A percentile compares a stretch with the other conserved stretches of the same genome.
These are phyloP conservation scores for Apostichopus japonicus DNA, from an alignment of 35 echinoderm and acorn worm species.

Conservation along the genomic window DNA sequence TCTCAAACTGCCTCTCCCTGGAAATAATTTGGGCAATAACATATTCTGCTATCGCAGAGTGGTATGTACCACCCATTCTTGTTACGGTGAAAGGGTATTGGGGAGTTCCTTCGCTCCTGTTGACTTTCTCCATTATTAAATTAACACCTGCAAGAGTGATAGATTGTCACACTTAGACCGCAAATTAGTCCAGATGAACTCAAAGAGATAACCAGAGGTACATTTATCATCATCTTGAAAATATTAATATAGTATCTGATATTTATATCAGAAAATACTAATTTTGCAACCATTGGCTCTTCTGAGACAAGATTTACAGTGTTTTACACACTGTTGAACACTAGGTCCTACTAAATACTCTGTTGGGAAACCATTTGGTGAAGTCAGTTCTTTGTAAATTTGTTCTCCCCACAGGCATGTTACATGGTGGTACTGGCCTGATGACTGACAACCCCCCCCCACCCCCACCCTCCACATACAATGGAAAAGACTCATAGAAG, in stretches of 20 bases:
- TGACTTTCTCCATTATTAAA: not conserved
- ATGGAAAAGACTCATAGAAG: not conserved
- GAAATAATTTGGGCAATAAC: conserved; percentile 35
- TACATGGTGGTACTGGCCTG: no score
- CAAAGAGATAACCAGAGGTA: not conserved
- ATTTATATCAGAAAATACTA: not conserved
- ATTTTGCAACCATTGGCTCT: not conserved
- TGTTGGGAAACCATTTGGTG: no score
- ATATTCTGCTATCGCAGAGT: conserved; percentile 26
- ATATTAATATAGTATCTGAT: not conserved
- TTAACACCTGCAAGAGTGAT: not conserved
- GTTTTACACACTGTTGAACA: not conserved
- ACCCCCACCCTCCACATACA: no score
- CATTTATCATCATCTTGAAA: not conserved
- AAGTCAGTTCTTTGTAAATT: no score
- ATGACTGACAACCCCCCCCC: no score
- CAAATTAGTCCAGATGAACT: no score
- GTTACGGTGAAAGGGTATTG: conserved; percentile 5
- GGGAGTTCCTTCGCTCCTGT: not conserved
- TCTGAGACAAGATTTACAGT: not conserved
- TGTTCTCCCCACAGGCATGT: no score
- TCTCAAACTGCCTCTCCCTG: conserved; percentile 19
- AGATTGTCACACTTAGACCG: no score
- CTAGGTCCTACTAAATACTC: no score
- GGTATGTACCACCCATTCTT: not conserved